These are phyloP conservation scores for Drosophila flavopinicola DNA, from an alignment of 2,888 invertebrate genomes.

Conservation along the genomic window DNA sequence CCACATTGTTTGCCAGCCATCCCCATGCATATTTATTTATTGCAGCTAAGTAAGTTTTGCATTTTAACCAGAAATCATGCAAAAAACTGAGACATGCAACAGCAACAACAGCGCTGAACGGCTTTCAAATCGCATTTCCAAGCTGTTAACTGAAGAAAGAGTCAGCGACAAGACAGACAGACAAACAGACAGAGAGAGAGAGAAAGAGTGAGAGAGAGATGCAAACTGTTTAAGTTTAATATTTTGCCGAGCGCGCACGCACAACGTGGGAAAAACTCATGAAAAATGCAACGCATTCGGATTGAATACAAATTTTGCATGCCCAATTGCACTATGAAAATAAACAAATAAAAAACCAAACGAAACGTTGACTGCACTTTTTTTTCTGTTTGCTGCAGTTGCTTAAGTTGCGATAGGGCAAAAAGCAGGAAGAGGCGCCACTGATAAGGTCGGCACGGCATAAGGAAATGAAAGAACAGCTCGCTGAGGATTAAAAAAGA, in stretches of 20 bases:
- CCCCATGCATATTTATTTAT: conserved; percentile 76
- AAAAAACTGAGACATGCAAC: conserved; percentile 67
- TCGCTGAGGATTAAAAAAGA: neutral
- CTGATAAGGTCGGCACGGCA: conserved; percentile 50
- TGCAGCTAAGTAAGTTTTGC: conserved; percentile 69
- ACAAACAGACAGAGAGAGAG: conserved; percentile 22
- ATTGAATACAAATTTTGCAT: conserved; percentile 52
- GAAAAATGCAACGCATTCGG: conserved; percentile 60
- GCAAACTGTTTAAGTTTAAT: conserved; percentile 71
- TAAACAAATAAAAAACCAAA: conserved; percentile 12
- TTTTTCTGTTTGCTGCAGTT: neutral
- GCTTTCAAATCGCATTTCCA: conserved; percentile 69
- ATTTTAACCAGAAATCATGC: conserved; percentile 76
- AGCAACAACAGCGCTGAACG: conserved; percentile 55
- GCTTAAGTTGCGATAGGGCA: conserved; percentile 31
- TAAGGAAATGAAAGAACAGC: conserved; percentile 35
- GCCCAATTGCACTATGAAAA: conserved; percentile 55
- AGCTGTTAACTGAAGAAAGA: conserved; percentile 69
- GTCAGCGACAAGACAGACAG: too few relatives aligned
- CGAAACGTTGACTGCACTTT: conserved; percentile 1
- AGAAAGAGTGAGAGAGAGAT: conserved; percentile 29
- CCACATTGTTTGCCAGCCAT: conserved; percentile 68
- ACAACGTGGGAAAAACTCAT: conserved; percentile 76
- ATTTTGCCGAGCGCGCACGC: conserved; percentile 73
- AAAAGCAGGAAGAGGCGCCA: conserved; percentile 24